phyloP scores from a whole-genome alignment of 2,113 vertebrate genomes.

The Coryphaenoides rupestris region DNA sequence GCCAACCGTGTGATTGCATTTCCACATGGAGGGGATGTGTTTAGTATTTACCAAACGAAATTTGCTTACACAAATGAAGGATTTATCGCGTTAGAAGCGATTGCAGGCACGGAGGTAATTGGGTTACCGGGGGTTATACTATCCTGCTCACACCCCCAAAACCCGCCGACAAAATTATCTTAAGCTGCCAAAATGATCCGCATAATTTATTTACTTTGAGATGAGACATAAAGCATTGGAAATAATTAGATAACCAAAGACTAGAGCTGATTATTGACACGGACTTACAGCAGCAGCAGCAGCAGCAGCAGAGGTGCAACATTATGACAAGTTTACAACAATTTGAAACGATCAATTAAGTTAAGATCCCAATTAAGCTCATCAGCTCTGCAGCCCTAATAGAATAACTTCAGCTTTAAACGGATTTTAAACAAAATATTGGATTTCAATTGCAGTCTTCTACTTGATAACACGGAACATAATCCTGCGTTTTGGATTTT shows the following conservation, averaged over 20 bases:
- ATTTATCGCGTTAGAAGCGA: slow-evolving; percentile 99
- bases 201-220: slow-evolving; percentile 99
- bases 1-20: slow-evolving; percentile 88
- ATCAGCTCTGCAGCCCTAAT: slow-evolving; percentile 54
- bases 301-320: slow-evolving; percentile 56
- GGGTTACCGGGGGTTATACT: slow-evolving; percentile 99
- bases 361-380: slow-evolving; percentile 55
- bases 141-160: slow-evolving; percentile 99
- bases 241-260: slow-evolving; percentile 99
- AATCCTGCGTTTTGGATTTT: not conserved
- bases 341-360: slow-evolving; percentile 70
- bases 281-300: slow-evolving; percentile 78
- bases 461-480: slow-evolving; percentile 33
- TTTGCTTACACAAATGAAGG: slow-evolving; percentile 99
- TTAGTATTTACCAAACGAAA: slow-evolving; percentile 99
- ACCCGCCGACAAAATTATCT: slow-evolving; percentile 99
- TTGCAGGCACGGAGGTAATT: slow-evolving; percentile 99
- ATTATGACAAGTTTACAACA: slow-evolving; percentile 75
- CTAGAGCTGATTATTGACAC: slow-evolving; percentile 98
- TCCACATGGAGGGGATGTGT: slow-evolving; percentile 99
- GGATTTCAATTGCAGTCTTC: slow-evolving; percentile 44
- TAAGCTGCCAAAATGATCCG: slow-evolving; percentile 99
- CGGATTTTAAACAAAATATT: slow-evolving; percentile 58
- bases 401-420: slow-evolving; percentile 31
- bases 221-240: slow-evolving; percentile 99